Conservation (phyloP, 2,113 vertebrate genomes). For the Pygoscelis antarcticus region DNA sequence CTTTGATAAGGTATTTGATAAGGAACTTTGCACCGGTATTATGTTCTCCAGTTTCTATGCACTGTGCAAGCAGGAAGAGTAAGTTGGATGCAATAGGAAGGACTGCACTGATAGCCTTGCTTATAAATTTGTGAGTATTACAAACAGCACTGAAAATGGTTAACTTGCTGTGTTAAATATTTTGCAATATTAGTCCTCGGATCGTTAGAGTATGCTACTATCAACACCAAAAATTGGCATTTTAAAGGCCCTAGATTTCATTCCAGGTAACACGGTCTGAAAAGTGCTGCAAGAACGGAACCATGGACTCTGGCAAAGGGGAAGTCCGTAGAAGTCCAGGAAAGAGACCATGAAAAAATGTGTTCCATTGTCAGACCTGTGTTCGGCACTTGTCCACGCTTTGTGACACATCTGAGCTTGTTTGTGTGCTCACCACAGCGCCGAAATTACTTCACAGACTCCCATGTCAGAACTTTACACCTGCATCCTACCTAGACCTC, state of each 20-base stretch:
- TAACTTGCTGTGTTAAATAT: neutral
- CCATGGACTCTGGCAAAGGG: neutral
- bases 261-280: neutral
- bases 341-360: neutral
- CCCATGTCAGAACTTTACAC: neutral
- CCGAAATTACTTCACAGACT: neutral
- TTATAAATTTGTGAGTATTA: neutral
- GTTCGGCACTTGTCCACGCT: rapidly evolving
- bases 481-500: neutral
- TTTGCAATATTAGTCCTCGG: neutral
- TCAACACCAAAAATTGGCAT: neutral
- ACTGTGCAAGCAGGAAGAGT: neutral
- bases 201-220: neutral
- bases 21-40: too few relatives aligned
- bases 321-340: neutral
- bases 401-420: neutral
- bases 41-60: neutral
- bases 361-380: neutral
- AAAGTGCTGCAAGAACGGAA: neutral
- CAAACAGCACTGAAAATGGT: neutral
- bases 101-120: too few relatives aligned
- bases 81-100: neutral
- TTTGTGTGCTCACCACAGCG: neutral
- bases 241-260: neutral
- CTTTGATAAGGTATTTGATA: neutral